phyloP scores from a whole-genome alignment of 2,888 invertebrate genomes.

The Melangyna quadrimaculata region DNA sequence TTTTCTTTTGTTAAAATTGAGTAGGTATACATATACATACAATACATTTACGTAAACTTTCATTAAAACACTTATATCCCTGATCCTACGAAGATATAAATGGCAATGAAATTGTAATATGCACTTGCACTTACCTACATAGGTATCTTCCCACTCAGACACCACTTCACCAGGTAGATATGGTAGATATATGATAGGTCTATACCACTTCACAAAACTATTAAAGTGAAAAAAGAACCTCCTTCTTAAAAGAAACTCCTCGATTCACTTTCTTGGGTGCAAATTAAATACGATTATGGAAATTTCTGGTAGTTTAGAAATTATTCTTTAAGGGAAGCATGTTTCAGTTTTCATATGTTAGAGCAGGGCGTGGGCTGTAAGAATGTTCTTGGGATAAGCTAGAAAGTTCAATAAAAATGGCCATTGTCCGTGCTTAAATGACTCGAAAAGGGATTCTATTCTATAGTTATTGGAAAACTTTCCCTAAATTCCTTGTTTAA shows the following conservation, averaged over 20 bases:
- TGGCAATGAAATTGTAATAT: neutral
- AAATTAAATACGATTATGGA: conserved; percentile 54
- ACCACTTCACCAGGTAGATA: neutral
- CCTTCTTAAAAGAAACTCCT: neutral
- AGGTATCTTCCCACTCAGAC: too few relatives aligned
- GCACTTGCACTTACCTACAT: too few relatives aligned
- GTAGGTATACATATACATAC: too few relatives aligned
- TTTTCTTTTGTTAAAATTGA: too few relatives aligned
- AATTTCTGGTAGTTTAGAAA: conserved; percentile 28
- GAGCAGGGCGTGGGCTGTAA: neutral
- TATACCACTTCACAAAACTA: neutral
- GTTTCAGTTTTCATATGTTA: neutral
- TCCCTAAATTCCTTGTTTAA: neutral
- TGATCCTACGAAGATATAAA: too few relatives aligned
- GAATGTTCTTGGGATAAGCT: neutral
- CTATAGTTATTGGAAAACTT: neutral
- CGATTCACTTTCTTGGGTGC: neutral
- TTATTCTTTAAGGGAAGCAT: conserved; percentile 26
- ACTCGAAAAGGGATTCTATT: neutral
- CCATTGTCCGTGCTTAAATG: too few relatives aligned
- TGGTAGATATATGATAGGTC: too few relatives aligned
- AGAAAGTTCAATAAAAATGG: neutral
- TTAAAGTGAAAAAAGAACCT: neutral
- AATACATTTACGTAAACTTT: too few relatives aligned
- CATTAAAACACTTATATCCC: too few relatives aligned